A percentile compares a stretch with the other conserved stretches of the same genome.
Evolutionary conservation across 2,888 invertebrate genomes (phyloP).

Genomic region (Chirona hameri): DNA sequence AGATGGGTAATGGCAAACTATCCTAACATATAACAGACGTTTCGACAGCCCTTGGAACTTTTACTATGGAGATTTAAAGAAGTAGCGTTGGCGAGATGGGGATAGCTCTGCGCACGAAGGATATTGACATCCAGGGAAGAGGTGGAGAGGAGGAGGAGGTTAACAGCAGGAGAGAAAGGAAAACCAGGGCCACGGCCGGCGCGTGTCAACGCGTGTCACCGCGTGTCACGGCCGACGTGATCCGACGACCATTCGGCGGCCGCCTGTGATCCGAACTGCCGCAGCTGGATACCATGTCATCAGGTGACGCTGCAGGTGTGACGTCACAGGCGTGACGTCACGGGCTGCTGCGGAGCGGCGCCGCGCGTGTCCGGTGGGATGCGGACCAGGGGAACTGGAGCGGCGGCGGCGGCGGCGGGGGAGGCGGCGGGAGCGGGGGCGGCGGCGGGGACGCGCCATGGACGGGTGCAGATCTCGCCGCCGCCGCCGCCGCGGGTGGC

Average conservation of each 20-base stretch:
- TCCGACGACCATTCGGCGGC: neutral
- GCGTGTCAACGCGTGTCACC: neutral
- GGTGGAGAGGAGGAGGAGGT: neutral
- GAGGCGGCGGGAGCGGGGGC: neutral
- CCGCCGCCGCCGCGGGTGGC: too few relatives aligned
- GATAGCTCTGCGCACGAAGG: neutral
- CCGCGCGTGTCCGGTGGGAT: neutral
- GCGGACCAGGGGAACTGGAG: neutral
- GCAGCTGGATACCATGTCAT: neutral
- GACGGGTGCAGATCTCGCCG: too few relatives aligned
- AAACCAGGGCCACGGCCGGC: neutral
- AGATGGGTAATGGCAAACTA: too few relatives aligned
- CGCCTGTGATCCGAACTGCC: neutral
- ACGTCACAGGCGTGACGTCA: neutral
- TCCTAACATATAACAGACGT: too few relatives aligned
- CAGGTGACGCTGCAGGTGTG: neutral
- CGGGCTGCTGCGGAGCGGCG: neutral
- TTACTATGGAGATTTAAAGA: too few relatives aligned
- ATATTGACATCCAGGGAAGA: neutral
- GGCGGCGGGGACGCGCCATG: neutral
- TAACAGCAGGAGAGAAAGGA: neutral
- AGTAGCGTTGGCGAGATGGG: too few relatives aligned
- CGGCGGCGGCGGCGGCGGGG: neutral
- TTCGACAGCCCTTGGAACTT: too few relatives aligned
- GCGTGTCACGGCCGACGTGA: neutral